Evolutionary conservation across 1,140 invertebrate genomes (phyloP).

Genomic region (Drepana arcuata): DNA sequence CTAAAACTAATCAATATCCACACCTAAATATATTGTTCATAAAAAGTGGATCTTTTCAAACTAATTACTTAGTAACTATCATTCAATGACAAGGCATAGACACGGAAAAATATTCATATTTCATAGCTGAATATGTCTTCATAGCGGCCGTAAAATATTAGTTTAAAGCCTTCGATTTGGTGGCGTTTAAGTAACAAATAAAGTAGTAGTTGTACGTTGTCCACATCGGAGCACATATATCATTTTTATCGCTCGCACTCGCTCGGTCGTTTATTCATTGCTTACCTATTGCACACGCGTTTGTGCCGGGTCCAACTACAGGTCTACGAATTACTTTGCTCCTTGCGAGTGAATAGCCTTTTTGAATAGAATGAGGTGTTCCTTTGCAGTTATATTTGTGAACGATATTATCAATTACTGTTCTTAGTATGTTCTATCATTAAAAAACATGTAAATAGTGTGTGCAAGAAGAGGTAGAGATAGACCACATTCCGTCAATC

Average conservation of each 20-base stretch:
- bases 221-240: constrained; percentile 58
- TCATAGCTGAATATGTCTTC: no score
- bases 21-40: neutral
- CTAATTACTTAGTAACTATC: neutral
- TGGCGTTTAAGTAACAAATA: constrained; percentile 49
- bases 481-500: no score
- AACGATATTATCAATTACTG: no score
- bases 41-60: neutral
- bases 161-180: constrained; percentile 6
- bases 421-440: no score
- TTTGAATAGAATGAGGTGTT: no score
- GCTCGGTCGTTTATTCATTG: constrained; percentile 62
- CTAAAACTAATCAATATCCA: neutral
- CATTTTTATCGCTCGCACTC: constrained; percentile 67
- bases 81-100: neutral
- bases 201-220: constrained; percentile 44
- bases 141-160: constrained; percentile 3
- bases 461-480: no score
- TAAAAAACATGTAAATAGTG: no score
- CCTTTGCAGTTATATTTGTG: no score
- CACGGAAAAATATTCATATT: no score
- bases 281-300: constrained; percentile 61
- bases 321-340: no score
- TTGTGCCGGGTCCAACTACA: no score
- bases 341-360: no score